Conservation (phyloP, 1,140 invertebrate species). For the Vollenhovia emeryi region DNA sequence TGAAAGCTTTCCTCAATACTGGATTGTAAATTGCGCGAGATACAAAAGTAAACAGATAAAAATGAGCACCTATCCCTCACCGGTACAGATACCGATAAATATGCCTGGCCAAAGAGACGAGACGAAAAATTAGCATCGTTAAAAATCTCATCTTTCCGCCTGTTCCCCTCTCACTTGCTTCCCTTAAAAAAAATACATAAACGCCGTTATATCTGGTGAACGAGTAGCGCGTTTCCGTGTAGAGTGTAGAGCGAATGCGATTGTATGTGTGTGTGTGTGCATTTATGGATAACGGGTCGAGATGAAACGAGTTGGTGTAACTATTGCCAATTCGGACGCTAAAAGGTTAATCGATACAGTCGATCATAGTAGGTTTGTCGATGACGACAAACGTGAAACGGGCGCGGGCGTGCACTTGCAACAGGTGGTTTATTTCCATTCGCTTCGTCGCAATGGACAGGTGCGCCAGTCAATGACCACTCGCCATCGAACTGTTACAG, state of each 20-base stretch:
- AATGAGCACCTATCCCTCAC: neutral
- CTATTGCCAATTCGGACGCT: slow-evolving; percentile 13
- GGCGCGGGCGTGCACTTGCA: slow-evolving; percentile 43
- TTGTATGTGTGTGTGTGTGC: neutral
- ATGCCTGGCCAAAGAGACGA: neutral
- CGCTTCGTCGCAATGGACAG: neutral
- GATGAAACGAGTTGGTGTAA: slow-evolving; percentile 1
- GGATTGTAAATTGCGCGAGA: neutral
- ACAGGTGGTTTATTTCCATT: slow-evolving; percentile 57
- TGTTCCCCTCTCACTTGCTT: neutral
- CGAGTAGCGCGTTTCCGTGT: neutral
- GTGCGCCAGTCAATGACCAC: slow-evolving; percentile 27
- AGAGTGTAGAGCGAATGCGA: neutral
- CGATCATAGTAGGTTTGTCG: neutral
- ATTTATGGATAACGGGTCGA: neutral
- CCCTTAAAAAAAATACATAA: neutral
- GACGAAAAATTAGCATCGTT: neutral
- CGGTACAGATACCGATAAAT: neutral
- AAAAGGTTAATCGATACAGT: slow-evolving; percentile 61
- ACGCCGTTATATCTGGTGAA: neutral
- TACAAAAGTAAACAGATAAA: neutral
- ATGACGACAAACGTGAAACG: slow-evolving; percentile 34
- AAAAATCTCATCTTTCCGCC: neutral
- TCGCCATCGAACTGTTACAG: neutral
- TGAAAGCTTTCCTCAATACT: neutral